Conservation (phyloP, 1,140 invertebrate genomes). For the Brachionus rubens region DNA sequence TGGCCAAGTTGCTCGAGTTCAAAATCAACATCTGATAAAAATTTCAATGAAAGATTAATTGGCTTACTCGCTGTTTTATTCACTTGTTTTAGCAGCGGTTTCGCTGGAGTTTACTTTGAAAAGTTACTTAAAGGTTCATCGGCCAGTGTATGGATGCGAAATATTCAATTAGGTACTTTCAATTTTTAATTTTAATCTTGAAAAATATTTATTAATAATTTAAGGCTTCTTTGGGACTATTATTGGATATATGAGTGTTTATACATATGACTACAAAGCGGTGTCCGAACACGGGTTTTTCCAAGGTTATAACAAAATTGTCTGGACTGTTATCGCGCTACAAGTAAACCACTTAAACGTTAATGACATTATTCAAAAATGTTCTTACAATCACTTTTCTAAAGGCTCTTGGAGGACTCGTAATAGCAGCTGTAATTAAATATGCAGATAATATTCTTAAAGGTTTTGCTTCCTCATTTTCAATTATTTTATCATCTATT, state of each 20-base stretch:
- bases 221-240: slow-evolving; percentile 61
- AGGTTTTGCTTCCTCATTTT: slow-evolving; percentile 47
- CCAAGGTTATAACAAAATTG: slow-evolving; percentile 61
- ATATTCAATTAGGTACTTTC: slow-evolving; percentile 65
- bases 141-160: slow-evolving; percentile 79
- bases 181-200: slow-evolving; percentile 48
- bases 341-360: slow-evolving; percentile 51
- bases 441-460: slow-evolving; percentile 64
- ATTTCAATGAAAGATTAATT: slow-evolving; percentile 66
- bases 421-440: slow-evolving; percentile 64
- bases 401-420: slow-evolving; percentile 60
- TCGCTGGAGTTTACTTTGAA: slow-evolving; percentile 98
- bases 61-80: slow-evolving; percentile 82
- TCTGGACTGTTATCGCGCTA: slow-evolving; percentile 61
- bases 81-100: slow-evolving; percentile 90
- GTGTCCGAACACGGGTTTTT: slow-evolving; percentile 64
- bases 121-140: slow-evolving; percentile 90
- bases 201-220: slow-evolving; percentile 48
- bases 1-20: background rate
- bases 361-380: background rate
- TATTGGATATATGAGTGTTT: slow-evolving; percentile 62
- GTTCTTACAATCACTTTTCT: slow-evolving; percentile 1
- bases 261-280: slow-evolving; percentile 61
- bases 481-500: slow-evolving; percentile 48
- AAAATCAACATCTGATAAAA: background rate